phyloP scores from a whole-genome alignment of 2,888 invertebrate genomes.

The Penaeus monodon region DNA sequence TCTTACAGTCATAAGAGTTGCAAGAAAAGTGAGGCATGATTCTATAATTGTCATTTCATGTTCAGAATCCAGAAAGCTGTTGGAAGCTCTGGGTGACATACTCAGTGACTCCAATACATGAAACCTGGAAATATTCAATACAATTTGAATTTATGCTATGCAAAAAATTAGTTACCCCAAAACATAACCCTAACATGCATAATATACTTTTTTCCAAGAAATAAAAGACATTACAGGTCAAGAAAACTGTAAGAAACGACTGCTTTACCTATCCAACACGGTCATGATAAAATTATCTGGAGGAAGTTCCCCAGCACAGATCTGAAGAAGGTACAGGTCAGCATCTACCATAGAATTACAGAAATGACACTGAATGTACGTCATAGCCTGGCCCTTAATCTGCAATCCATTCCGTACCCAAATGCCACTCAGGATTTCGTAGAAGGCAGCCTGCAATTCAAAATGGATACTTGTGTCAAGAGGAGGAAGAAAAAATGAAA shows the following conservation, averaged over 20 bases:
- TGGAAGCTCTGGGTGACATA: conserved; percentile 68
- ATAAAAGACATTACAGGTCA: neutral
- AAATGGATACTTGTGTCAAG: neutral
- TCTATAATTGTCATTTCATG: conserved; percentile 92
- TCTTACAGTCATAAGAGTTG: conserved; percentile 87
- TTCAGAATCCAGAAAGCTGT: conserved; percentile 78
- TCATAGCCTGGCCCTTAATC: conserved; percentile 99
- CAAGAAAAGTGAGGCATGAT: conserved; percentile 90
- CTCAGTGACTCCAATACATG: conserved; percentile 54
- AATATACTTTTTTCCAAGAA: neutral
- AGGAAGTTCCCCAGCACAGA: conserved; percentile 89
- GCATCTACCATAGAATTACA: conserved; percentile 99
- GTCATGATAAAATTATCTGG: conserved; percentile 86
- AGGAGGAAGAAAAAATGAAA: neutral
- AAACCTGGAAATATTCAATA: conserved; percentile 31
- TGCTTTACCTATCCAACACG: conserved; percentile 83
- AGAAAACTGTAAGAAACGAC: neutral
- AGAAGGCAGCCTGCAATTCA: conserved; percentile 84
- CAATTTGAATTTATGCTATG: neutral
- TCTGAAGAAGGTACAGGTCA: conserved; percentile 93
- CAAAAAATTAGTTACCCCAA: neutral
- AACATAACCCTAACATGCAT: neutral
- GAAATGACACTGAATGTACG: conserved; percentile 98
- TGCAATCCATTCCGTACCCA: conserved; percentile 98
- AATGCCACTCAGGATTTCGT: conserved; percentile 92